phyloP scores from a whole-genome alignment of 2,113 vertebrate species.

The Mohoua ochrocephala region DNA sequence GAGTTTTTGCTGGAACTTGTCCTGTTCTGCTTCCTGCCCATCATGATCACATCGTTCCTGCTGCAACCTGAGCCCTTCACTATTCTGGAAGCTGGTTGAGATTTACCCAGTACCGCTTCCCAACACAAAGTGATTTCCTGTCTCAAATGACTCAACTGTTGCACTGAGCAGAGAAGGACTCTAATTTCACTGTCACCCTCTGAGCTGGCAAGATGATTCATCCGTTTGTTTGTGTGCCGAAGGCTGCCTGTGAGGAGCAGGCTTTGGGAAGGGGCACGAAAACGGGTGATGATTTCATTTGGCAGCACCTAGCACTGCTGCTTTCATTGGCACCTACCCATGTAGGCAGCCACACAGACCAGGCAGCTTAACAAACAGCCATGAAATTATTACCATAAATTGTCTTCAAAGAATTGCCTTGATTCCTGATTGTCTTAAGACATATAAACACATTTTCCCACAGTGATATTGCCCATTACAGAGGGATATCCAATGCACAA shows the following conservation, averaged over 20 bases:
- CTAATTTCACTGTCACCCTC: background rate
- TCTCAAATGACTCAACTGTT: background rate
- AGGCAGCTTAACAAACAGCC: constrained; percentile 5
- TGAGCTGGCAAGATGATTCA: background rate
- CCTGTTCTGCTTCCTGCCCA: background rate
- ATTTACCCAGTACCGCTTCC: background rate
- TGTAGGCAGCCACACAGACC: constrained; percentile 16
- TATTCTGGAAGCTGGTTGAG: background rate
- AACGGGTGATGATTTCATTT: constrained; percentile 37
- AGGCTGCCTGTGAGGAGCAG: background rate
- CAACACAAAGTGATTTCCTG: background rate
- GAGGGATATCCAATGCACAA: background rate
- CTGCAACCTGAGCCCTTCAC: background rate
- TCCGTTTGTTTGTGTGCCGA: background rate
- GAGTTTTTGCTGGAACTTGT: background rate
- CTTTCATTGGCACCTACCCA: constrained; percentile 32
- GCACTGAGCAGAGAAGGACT: background rate
- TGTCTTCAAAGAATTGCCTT: constrained; percentile 56
- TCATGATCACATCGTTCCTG: background rate
- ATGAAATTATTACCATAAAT: constrained; percentile 38
- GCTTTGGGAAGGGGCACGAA: background rate
- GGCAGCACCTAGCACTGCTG: constrained; percentile 6
- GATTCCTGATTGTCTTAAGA: constrained; percentile 50
- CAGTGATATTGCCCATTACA: constrained; percentile 48
- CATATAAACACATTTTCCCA: constrained; percentile 36